Base-by-base conservation (phyloP, 2,888 invertebrate species). In the Corbicula japonica region DNA sequence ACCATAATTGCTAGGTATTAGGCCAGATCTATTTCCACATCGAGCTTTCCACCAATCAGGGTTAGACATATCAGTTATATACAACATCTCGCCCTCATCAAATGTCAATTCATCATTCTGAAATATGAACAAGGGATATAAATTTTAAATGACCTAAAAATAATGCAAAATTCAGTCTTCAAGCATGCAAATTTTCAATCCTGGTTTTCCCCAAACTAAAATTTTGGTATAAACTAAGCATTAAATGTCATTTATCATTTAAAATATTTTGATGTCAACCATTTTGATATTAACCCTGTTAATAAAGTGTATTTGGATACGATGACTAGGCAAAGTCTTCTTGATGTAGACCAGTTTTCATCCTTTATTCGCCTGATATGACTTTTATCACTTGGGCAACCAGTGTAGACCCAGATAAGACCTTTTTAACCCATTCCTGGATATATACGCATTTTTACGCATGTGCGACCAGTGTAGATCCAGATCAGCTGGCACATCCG, bases 1-100 rank as follows among this genome's bases (percentile, higher is more conserved):
- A 95, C 95, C 95, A 94, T 95, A 95, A 90, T 95, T 95, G 80
- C 94, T 94, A 1, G 95, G 95, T 81, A 95, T 95, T 26, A 95
- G 94, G 35, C 95, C 95, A 62, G 93, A 91, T 80, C 92, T 93
- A 52, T 93, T 93, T 10, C 94, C 95, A 89, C 95, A 95, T 73
- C 94, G 94, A n/a, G 91, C 95, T 89, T 94, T 95, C 94, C 94
- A 95, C 95, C 95, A 95, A 89, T 94, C 94, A 77, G 94, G 93
- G 71, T 93, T 93, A 21, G 94, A 93, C 91, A 94, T 94, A 83
- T 95, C 95, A 50, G 94, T 92, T 21, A 95, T 94, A 87, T 95
- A 95, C n/a, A 95, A 86, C n/a, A 93, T 87, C 82, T 96, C 95
- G 21, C 95, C 96, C 92, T 96, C 96, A 71, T 95, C 95, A 91